Percentiles rank a stretch among this genome's conserved stretches.
Conservation (phyloP, 2,113 vertebrate species). For the Lucifuga dentata region DNA sequence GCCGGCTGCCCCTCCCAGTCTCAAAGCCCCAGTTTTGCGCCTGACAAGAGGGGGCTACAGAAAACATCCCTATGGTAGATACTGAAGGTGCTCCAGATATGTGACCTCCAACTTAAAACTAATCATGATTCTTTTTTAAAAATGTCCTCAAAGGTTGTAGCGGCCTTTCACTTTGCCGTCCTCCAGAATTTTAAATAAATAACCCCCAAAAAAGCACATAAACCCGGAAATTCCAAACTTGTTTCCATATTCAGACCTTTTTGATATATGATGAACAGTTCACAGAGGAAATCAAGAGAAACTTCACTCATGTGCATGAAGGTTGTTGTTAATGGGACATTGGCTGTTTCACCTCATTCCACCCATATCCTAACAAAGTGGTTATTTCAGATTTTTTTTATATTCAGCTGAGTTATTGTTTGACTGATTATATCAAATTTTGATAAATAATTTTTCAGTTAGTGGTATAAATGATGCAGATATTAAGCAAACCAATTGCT, state of each 20-base stretch:
- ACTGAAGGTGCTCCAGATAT: slow-evolving; percentile 94
- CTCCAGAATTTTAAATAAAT: slow-evolving; percentile 81
- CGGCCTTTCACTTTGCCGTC: slow-evolving; percentile 37
- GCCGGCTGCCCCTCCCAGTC: slow-evolving; percentile 87
- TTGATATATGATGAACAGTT: slow-evolving; percentile 68
- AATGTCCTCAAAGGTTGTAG: slow-evolving; percentile 63
- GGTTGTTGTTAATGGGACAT: slow-evolving; percentile 76
- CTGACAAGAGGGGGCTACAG: slow-evolving; percentile 95
- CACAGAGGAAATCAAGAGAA: slow-evolving; percentile 51
- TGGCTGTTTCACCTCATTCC: slow-evolving; percentile 80
- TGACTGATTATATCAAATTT: background rate
- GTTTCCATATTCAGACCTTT: slow-evolving; percentile 68
- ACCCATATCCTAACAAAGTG: slow-evolving; percentile 81
- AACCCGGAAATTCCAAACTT: slow-evolving; percentile 79
- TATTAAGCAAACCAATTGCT: slow-evolving; percentile 24
- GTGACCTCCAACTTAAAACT: slow-evolving; percentile 88
- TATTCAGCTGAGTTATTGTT: slow-evolving; percentile 14
- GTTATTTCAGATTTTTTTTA: slow-evolving; percentile 31
- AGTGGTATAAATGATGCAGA: slow-evolving; percentile 46
- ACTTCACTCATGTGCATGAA: slow-evolving; percentile 80
- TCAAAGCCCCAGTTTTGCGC: slow-evolving; percentile 93
- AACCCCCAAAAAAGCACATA: slow-evolving; percentile 74
- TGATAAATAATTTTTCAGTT: slow-evolving; percentile 40
- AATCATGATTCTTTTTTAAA: slow-evolving; percentile 85
- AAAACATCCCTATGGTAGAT: slow-evolving; percentile 99